Conservation (phyloP, 2,113 vertebrate genomes). For the Baryphthengus martii region DNA sequence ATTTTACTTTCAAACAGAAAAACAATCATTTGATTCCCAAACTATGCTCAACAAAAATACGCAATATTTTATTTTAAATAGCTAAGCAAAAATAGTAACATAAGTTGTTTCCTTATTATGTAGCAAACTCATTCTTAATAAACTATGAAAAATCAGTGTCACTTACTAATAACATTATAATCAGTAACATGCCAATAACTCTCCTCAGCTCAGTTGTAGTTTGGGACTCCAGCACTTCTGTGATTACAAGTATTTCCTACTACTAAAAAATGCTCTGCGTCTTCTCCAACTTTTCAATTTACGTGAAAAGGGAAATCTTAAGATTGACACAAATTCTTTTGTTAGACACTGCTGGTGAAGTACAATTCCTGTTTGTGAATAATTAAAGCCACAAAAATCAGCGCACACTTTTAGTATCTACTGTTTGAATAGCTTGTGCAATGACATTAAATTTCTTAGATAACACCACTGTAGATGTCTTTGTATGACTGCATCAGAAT, state of each 20-base stretch:
- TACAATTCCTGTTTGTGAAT: background rate
- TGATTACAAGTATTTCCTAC: background rate
- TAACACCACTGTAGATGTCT: background rate
- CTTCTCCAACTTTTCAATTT: background rate
- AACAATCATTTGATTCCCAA: background rate
- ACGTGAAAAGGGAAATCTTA: background rate
- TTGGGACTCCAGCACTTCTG: background rate
- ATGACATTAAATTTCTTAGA: background rate
- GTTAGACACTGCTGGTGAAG: background rate
- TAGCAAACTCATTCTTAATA: background rate
- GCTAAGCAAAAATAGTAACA: background rate
- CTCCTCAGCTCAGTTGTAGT: background rate
- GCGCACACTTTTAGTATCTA: background rate
- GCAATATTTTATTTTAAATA: background rate
- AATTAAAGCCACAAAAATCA: background rate
- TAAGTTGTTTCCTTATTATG: background rate
- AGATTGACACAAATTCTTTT: background rate
- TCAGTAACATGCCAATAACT: background rate
- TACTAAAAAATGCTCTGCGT: background rate
- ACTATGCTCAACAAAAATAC: background rate
- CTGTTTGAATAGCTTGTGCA: background rate
- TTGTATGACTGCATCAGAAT: background rate
- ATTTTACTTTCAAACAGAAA: background rate
- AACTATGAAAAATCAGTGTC: background rate
- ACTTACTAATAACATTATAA: background rate